Conservation (phyloP, 2,113 vertebrate species). For the Girardinichthys multiradiatus region DNA sequence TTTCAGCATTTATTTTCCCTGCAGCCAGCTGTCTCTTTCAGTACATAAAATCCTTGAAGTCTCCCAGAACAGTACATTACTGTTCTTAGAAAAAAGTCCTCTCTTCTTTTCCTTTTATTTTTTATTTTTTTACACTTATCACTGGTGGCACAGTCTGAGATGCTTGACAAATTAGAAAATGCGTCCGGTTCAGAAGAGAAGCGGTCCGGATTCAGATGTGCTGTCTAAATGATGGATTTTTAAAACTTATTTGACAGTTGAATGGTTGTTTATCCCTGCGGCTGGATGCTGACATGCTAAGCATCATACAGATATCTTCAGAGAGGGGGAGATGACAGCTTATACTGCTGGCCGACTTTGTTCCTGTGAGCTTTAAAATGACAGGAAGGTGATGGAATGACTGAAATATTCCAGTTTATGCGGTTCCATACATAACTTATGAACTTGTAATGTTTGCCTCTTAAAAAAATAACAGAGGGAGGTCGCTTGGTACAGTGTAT, state of each 20-base stretch:
- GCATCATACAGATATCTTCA: slow-evolving; percentile 25
- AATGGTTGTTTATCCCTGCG: slow-evolving; percentile 53
- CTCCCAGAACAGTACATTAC: background rate
- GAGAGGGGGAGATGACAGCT: slow-evolving; percentile 6
- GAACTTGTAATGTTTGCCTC: background rate
- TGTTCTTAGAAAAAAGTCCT: background rate
- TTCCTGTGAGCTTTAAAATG: slow-evolving; percentile 10
- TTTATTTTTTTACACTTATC: slow-evolving; percentile 13
- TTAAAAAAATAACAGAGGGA: slow-evolving; percentile 1
- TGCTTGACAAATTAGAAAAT: slow-evolving; percentile 31
- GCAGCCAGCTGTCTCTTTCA: background rate
- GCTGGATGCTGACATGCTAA: slow-evolving; percentile 53
- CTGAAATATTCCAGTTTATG: background rate
- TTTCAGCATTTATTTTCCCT: slow-evolving; percentile 3
- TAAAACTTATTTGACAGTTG: slow-evolving; percentile 39
- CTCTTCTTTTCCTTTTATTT: background rate
- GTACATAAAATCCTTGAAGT: background rate
- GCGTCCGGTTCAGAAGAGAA: slow-evolving; percentile 16
- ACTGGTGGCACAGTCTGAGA: slow-evolving; percentile 9
- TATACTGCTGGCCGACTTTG: slow-evolving; percentile 16
- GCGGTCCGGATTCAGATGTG: slow-evolving; percentile 11
- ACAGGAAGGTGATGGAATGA: background rate
- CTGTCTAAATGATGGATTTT: slow-evolving; percentile 48
- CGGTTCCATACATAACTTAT: background rate
- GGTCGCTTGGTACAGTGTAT: slow-evolving; percentile 1